Evolutionary conservation across 2,888 invertebrate genomes (phyloP), one percentile per base, ranked within the genome.

Genomic region (Xestobium rufovillosum): DNA sequence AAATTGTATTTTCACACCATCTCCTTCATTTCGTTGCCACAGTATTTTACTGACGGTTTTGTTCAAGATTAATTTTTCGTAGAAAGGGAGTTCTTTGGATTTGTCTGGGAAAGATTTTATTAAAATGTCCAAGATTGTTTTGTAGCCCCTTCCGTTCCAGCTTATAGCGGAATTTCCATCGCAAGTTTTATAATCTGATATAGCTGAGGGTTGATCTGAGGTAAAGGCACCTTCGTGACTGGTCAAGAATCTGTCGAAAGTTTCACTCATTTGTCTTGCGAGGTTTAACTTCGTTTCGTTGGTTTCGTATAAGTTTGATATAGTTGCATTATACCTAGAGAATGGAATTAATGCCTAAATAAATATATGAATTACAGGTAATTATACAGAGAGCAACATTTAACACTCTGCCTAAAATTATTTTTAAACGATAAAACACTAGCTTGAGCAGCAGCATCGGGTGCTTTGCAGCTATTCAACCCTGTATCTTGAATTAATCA

Each of bases 111-210:
- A 50, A 39, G 53, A 54, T 32, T 50, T 43, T 72, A 76, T 67
- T 41, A 86, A 65, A 19, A 83, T 50, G 46, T 78, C 73, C 31
- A 86, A 60, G 26, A 84, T 63, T 3, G 70, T 78, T 45, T 68
- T 70, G 53, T 75, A 86, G 2, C 83, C 83, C 35, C 68, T 72
- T 32, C 75, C 73, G 45, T 80, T 83, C 86, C 84, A 87, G n/a
- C 78, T 76, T 2, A 81, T 63, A 49, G 76, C 56, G n/a, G 66
- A 59, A 50, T 83, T 77, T 0, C 86, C 86, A 3, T 78, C 75
- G 55, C 82, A 81, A 0, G 66, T 65, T 72, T 75, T 71, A 52
- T 76, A 79, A 44, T 83, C 77, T 0, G 78, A 77, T 42, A 65
- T 66, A 0, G 79, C 69, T 0, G 84, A 83, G 23, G 81, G 75